Base-by-base conservation (phyloP, 2,797 vertebrate species). In the Gymnodraco acuticeps region DNA sequence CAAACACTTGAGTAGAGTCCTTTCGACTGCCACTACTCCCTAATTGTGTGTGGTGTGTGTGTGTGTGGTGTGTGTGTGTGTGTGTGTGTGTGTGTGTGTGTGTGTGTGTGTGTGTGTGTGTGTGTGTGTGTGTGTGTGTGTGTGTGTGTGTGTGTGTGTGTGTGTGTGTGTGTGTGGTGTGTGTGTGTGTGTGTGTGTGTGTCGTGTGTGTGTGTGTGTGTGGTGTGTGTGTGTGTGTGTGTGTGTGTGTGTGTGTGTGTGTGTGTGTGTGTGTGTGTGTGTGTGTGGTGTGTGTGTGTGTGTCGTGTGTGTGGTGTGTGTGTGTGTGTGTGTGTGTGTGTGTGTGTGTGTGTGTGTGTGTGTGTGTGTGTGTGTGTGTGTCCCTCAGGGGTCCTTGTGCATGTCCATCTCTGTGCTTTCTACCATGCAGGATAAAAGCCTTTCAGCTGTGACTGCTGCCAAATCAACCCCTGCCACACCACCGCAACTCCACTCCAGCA, bases 371-470 rank as follows among this genome's bases (percentile, higher is more conserved):
- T 64, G 64, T 50, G 60, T 33, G 70, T 64, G 41, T 70, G 46
- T 82, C 53, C 66, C 84, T 87, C 68, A 80, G 88, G 84, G 83
- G 90, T 89, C 81, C 84, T 73, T 82, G 85, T 88, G 85, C 83
- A 82, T 91, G 90, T 88, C 91, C 87, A 90, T 88, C 87, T 89
- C 81, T 82, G 88, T 90, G 89, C 90, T 93, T 89, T 92, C 91
- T 89, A 83, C 83, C 86, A 84, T 88, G 82, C 75, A 81, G 88
- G 87, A 91, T 94, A 93, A 95, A 93, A 94, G 89, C 87, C 90
- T 94, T 91, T 94, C 88, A 90, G 70, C 84, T 86, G 92, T 90
- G 91, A 91, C 93, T 90, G 87, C 87, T 87, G 83, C 87, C 88
- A 91, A 90, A 93, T 93, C 91, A 89, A 86, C 90, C 82, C 70